Conservation (phyloP, 2,113 vertebrate species). For the Triplophysa tibetana region DNA sequence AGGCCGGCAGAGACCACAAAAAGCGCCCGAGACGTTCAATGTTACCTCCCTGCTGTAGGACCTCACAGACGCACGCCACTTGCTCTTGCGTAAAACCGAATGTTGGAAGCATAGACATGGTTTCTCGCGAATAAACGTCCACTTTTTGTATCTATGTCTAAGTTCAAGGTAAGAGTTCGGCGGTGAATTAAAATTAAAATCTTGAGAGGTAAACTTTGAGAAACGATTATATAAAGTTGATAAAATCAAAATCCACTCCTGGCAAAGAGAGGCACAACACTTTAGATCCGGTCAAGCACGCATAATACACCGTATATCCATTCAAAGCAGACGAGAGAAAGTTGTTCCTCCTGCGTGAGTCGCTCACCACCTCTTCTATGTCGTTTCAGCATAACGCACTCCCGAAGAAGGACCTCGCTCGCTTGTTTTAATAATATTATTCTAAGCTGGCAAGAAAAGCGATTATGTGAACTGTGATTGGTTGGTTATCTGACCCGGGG, state of each 20-base stretch:
- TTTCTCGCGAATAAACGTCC: conserved; percentile 59
- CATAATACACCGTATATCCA: conserved; percentile 67
- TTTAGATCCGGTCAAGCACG: conserved; percentile 68
- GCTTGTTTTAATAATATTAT: conserved; percentile 97
- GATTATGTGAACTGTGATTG: conserved; percentile 97
- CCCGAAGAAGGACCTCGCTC: conserved; percentile 72
- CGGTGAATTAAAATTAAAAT: conserved; percentile 60
- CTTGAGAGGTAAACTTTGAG: conserved; percentile 63
- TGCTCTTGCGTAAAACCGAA: conserved; percentile 94
- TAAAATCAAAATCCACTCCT: conserved; percentile 61
- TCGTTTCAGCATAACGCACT: conserved; percentile 78
- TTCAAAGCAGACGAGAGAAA: conserved; percentile 64
- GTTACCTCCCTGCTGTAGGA: conserved; percentile 90
- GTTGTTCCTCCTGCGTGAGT: conserved; percentile 68
- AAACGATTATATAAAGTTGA: conserved; percentile 49
- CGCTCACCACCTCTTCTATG: conserved; percentile 71
- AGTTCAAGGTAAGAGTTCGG: conserved; percentile 46
- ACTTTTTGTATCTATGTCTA: conserved; percentile 56
- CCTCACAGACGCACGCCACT: conserved; percentile 91
- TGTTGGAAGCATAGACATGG: conserved; percentile 93
- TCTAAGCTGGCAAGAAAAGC: conserved; percentile 96
- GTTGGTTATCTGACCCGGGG: conserved; percentile 97
- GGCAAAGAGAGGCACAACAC: conserved; percentile 45
- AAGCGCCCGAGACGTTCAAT: conserved; percentile 90
- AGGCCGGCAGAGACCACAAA: conserved; percentile 89